Evolutionary conservation across 2,888 invertebrate genomes (phyloP), one percentile per base, ranked within the genome.

Genomic region (Drosophila austrosaltans): DNA sequence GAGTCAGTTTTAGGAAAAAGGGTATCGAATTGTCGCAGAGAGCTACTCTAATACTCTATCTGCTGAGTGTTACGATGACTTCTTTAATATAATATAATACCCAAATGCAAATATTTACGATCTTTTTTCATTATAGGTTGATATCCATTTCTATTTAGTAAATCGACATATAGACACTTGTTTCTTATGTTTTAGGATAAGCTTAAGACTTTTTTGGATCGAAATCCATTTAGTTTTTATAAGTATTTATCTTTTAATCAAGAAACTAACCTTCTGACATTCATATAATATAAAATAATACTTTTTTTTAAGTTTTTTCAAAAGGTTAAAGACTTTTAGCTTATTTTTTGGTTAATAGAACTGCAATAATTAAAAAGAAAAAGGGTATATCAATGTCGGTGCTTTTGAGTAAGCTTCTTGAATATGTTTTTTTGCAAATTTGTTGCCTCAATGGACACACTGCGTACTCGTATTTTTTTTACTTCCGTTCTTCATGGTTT

Each of bases 381-480:
- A n/a, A 73, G 71, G 30, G 71, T 66, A 71, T 71, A 22, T 8
- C 30, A 16, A 25, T 39, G 54, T 67, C 67, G 68, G 59, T 69
- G 62, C 56, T 30, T 68, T 48, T 56, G 53, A 69, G 59, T 40
- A 67, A 53, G 25, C 32, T 73, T 54, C 58, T 75, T 76, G 75
- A 81, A 71, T 81, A 69, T 73, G 25, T n/a, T 28, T 58, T 58
- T 66, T 63, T 44, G 75, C 77, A 87, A 84, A 89, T 89, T 85
- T 89, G 86, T 82, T 89, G 82, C 82, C 82, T 85, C 78, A 85
- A 75, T 84, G 80, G 88, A 82, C 85, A 85, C 68, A 68, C 72
- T 69, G 83, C 75, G 73, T 30, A 69, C 72, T 56, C 53, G 63
- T 74, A 63, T 62, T 66, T 66, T 66, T 64, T 59, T 61, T 28